Evolutionary conservation across 2,113 vertebrate genomes (phyloP), one percentile per base, ranked within the genome.

Genomic region (Corvus cornix): DNA sequence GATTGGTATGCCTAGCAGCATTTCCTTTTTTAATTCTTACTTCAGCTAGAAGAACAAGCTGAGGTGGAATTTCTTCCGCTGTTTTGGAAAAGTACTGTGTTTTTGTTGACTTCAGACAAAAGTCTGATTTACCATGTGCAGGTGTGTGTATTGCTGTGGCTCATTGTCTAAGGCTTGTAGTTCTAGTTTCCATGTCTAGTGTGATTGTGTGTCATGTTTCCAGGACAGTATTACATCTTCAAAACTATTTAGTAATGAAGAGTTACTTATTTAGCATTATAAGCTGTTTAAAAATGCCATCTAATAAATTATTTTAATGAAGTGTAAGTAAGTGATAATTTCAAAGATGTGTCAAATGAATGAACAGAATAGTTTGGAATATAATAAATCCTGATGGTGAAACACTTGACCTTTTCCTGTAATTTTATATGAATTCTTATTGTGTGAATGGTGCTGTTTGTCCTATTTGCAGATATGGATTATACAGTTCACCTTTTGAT

Each of bases 401-500:
- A 76, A 16, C 82, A 69, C 8, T 69, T 91, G 17, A 1, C 5
- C 7, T 84, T 89, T 81, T 84, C 41, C 33, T 91, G 21, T 78
- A 62, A 55, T 85, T 83, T 69, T 39, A 21, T 44, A 15, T 73
- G 17, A 56, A 43, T 80, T 94, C 41, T 53, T 89, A 19, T 2
- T 82, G 19, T 84, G 78, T 93, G 37, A 87, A 37, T 88, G 90
- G 49, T 94, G 55, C 55, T 93, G 19, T 37, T 93, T 91, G 28
- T 87, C 28, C 82, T 94, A n/a, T 90, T 97, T 97, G 53, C 97
- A 99, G 99, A 97, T 99, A 99, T 5, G 99, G 99, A 76, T 98
- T 99, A 79, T 99, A 99, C 96, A 99, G 99, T 88, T 99, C 99
- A 30, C 99, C 99, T 8, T 99, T 99, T 95, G 99, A 99, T 98